Evolutionary conservation across 2,113 vertebrate species (phyloP), one percentile per base, ranked within the genome.

Genomic region (Gobio gobio): DNA sequence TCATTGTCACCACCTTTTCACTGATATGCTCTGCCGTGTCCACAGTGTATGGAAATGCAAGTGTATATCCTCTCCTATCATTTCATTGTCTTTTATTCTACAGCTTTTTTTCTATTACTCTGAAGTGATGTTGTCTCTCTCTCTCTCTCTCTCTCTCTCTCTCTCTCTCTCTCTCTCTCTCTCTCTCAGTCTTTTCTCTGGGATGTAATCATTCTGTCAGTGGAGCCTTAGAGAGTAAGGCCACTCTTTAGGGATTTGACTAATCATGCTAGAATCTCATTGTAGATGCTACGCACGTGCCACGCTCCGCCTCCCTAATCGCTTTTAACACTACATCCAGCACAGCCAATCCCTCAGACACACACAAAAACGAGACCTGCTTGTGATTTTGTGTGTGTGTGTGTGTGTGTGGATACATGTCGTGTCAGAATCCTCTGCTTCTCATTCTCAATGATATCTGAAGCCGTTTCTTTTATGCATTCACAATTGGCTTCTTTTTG

Each of bases 31-130:
- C 54, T 13, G 26, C 4, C 9, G 0, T 51, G 14, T 9, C 36
- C 56, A 26, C 16, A 29, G 40, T 47, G 36, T 70, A 73, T 58
- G 66, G 10, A 58, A 58, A 83, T 82, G 24, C 43, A 82, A 24
- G 40, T 36, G 56, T 45, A 47, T 36, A 51, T 29, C 20, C 56
- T 94, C 92, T 88, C 95, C 94, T 93, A 94, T 95, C 95, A 93
- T 95, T 92, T 94, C 93, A 92, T 94, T 70, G 33, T 68, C 29
- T 70, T 59, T 76, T 72, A 76, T 29, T 56, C 56, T 80, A 40
- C 47, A 14, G 24, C 36, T 77, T 22, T 56, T 29, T 56, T 78
- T 64, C 66, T 78, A 22, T 10, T 22, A 20, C 58, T 83, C 20
- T 64, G 75, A 70, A 43, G 45, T 88, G 73, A 76, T 56, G 61